These are phyloP conservation scores for Listrodromus nycthemerus DNA, from an alignment of 2,888 invertebrate species.

Conservation along the genomic window DNA sequence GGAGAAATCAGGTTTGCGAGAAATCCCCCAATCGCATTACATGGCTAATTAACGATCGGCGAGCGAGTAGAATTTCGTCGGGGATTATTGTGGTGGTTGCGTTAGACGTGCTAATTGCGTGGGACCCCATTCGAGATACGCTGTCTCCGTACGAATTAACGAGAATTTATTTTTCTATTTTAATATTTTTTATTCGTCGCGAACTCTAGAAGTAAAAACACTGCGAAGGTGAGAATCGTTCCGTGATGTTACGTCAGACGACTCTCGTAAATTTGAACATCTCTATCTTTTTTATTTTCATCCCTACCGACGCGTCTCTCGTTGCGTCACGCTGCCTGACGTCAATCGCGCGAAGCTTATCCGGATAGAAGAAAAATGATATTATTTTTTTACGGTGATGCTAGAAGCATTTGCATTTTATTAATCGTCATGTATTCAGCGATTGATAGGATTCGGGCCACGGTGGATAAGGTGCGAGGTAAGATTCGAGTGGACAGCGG, in stretches of 20 bases:
- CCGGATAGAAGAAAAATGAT: constrained; percentile 14
- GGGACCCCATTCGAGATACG: constrained; percentile 14
- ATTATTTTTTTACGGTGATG: constrained; percentile 31
- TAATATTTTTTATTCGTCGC: constrained; percentile 30
- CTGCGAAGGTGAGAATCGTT: constrained; percentile 9
- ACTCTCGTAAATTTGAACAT: constrained; percentile 55
- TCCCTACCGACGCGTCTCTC: constrained; percentile 12
- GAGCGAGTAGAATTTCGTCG: constrained; percentile 49
- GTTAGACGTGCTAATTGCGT: not conserved
- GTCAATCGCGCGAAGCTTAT: constrained; percentile 27
- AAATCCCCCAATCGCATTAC: constrained; percentile 27
- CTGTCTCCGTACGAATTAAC: constrained; percentile 44
- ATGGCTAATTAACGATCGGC: constrained; percentile 52
- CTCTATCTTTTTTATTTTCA: constrained; percentile 41
- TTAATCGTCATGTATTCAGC: constrained; percentile 48
- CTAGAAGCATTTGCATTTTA: constrained; percentile 7
- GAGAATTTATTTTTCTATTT: constrained; percentile 4
- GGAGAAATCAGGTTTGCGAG: constrained; percentile 37
- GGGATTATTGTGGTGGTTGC: constrained; percentile 6
- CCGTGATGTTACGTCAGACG: constrained; percentile 46
- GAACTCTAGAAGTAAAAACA: constrained; percentile 33
- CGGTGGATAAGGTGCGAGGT: not conserved
- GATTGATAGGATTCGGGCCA: constrained; percentile 59
- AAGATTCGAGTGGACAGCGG: constrained; percentile 19
- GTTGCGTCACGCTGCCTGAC: constrained; percentile 43